Evolutionary conservation across 1,140 invertebrate genomes (phyloP).

Genomic region (Zaprionus tsacasi): DNA sequence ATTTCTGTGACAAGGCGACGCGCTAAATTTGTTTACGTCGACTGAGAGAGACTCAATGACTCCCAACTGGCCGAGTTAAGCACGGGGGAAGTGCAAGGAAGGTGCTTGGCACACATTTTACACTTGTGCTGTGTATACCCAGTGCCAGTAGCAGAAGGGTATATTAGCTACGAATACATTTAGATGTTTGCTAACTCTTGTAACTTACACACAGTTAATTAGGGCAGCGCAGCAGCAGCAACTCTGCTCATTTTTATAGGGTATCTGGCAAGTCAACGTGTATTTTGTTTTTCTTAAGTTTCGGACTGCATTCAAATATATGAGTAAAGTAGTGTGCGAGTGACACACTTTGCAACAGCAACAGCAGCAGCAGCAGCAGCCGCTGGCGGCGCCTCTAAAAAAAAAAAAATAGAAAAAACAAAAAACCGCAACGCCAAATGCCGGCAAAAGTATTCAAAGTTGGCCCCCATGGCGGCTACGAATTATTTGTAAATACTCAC

Average conservation of each 20-base stretch:
- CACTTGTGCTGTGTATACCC: conserved; percentile 33
- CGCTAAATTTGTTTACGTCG: conserved; percentile 71
- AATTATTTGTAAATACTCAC: conserved; percentile 46
- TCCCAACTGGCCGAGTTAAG: conserved; percentile 38
- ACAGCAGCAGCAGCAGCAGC: conserved; percentile 17
- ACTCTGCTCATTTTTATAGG: not conserved
- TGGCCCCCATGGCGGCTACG: conserved; percentile 63
- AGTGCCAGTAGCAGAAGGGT: not conserved
- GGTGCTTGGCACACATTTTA: conserved; percentile 54
- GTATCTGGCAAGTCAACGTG: not conserved
- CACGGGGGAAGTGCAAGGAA: conserved; percentile 22
- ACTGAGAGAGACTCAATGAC: conserved; percentile 62
- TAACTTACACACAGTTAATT: not conserved
- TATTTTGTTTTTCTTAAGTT: conserved; percentile 9
- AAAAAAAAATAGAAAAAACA: no score
- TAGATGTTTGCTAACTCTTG: no score
- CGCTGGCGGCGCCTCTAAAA: conserved; percentile 28
- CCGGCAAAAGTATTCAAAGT: conserved; percentile 41
- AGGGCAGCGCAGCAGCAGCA: not conserved
- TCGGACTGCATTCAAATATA: conserved; percentile 38
- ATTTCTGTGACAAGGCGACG: conserved; percentile 72
- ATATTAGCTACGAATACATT: not conserved
- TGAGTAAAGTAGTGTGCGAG: conserved; percentile 36
- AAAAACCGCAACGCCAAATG: conserved; percentile 40
- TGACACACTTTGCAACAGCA: conserved; percentile 37